Base-by-base conservation (phyloP, 2,888 invertebrate species). In the Pristionchus maxplancki region DNA sequence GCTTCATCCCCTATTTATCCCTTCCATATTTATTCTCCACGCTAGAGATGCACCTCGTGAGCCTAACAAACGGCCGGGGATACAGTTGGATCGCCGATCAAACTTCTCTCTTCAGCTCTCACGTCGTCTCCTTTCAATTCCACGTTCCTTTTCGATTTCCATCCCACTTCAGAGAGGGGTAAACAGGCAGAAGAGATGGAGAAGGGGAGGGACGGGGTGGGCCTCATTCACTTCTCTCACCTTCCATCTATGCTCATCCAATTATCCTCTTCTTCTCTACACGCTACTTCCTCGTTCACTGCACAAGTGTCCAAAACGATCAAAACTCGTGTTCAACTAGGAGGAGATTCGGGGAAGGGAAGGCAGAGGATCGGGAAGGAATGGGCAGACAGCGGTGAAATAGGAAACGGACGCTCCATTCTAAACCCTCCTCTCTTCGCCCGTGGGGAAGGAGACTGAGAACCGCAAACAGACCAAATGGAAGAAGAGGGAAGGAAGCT, bases 1-100 rank as follows among this genome's bases (percentile, higher is more conserved):
- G 74, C 78, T 78, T 78, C 78, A 78, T 78, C 78, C 78, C 44
- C 44, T 78, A 78, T 78, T 78, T 48, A 78, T 78, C 78, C 58
- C 11, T 34, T 31, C 31, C 34, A 11, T 67, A 28, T 67, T 34
- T 67, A 67, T 34, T 34, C 71, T 74, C 44, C 78, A 15, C 37
- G 71, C 37, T 37, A 71, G 71, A 71, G 71, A 71, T 71, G 15
- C 31, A 64, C 37, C 37, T 71, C 71, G 37, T 71, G 71, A 78
- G 78, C n/a, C 78, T 78, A 78, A 78, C 78, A 78, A 48, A 78
- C 28, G 28, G 48, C 28, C 44, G 48, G 48, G 48, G 44, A 71
- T 37, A 78, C n/a, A 20, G 28, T 78, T 5, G 74, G 78, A 40
- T 78, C 78, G n/a, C n/a, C 44, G 78, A 78, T 48, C 78, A 78